A percentile compares a stretch with the other conserved stretches of the same genome.
Evolutionary conservation across 2,888 invertebrate species (phyloP).

Genomic region (Limulus polyphemus): DNA sequence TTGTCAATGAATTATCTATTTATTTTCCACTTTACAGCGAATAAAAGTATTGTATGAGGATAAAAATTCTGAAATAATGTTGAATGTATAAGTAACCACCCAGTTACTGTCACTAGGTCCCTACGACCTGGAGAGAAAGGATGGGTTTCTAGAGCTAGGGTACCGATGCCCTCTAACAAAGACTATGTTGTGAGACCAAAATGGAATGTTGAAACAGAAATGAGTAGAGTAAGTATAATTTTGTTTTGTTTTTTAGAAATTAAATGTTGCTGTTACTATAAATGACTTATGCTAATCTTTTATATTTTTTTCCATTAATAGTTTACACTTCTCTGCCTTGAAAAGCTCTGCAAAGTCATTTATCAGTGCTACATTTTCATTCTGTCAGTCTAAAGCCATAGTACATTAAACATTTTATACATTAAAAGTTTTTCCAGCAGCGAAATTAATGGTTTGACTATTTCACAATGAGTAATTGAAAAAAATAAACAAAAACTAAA

Average conservation of each 20-base stretch:
- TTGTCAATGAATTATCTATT: neutral
- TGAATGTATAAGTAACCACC: neutral
- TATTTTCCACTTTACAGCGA: constrained; percentile 1
- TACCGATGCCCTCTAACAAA: constrained; percentile 86
- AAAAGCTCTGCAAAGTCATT: too few species aligned
- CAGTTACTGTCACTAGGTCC: constrained; percentile 40
- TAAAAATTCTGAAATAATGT: neutral
- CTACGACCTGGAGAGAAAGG: constrained; percentile 88
- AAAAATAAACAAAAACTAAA: too few species aligned
- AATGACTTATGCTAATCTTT: constrained; percentile 7
- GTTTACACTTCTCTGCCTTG: neutral
- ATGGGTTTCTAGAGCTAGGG: constrained; percentile 86
- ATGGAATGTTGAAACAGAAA: constrained; percentile 76
- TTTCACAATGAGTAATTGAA: too few species aligned
- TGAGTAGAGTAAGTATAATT: constrained; percentile 52
- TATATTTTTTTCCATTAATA: neutral
- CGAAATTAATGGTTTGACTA: too few species aligned
- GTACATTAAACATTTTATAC: too few species aligned
- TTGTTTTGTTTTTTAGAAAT: constrained; percentile 3
- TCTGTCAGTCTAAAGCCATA: too few species aligned
- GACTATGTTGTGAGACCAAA: constrained; percentile 92
- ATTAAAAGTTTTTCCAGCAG: too few species aligned
- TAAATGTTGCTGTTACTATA: neutral
- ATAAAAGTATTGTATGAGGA: neutral
- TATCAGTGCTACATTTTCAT: too few species aligned